Base-by-base conservation (phyloP, 2,888 invertebrate species). In the Synergus japonicus region DNA sequence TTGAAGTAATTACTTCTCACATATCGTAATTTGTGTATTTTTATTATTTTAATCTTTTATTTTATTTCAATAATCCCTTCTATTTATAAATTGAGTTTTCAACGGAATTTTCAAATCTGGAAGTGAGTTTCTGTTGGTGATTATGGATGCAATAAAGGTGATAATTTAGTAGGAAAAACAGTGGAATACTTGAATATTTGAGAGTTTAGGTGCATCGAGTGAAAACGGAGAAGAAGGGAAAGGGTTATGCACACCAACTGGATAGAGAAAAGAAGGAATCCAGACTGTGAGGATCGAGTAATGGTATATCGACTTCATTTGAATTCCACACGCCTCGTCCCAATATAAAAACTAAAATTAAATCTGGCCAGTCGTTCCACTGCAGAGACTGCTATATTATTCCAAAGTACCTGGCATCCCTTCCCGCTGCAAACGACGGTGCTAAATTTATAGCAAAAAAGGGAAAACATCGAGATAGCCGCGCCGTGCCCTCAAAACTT, bases 291-390 rank as follows among this genome's bases (percentile, higher is more conserved):
- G 66, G 69, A 81, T 78, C 78, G 81, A 77, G 46, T 79, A 82
- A 83, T 83, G 79, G 84, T 82, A 80, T 76, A 82, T 81, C 77
- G 78, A 67, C 60, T 79, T 82, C 82, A 82, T 82, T 81, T 83
- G 81, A 82, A 84, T 82, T 84, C 82, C 80, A 76, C 83, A 78
- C 78, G 73, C 76, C 79, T 80, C 82, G 76, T 76, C 49, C 66
- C 79, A 46, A 80, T 80, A 81, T 80, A 86, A 85, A 82, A 81
- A 82, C 77, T 83, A 78, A 86, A 89, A 88, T 88, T 85, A 87
- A 89, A 88, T 87, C 87, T 85, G 83, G 79, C 79, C 78, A 82
- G 82, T 84, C 82, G 78, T 78, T 82, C 80, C 18, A 67, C 67
- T 67, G 67, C 67, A 76, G 66, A 79, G 67, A 77, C 83, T 81